Conservation (phyloP, 2,888 invertebrate genomes). For the Trachelus iudaicus region DNA sequence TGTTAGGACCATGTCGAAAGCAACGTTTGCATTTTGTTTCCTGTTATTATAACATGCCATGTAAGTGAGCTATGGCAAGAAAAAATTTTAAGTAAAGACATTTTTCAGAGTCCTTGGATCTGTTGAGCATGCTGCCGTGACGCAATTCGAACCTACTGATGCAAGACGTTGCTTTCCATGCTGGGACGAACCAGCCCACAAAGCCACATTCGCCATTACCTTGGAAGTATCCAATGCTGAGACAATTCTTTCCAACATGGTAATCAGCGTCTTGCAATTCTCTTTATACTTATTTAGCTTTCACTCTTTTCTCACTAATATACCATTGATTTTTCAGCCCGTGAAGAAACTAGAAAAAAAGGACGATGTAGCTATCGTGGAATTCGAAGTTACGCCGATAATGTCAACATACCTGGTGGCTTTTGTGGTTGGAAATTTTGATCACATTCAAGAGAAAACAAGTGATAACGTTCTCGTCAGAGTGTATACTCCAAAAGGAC, state of each 20-base stretch:
- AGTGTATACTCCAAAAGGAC: constrained; percentile 89
- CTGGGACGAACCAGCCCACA: constrained; percentile 97
- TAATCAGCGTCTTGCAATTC: constrained; percentile 53
- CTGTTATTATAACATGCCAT: constrained; percentile 61
- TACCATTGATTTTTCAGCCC: constrained; percentile 55
- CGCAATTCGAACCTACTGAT: constrained; percentile 92
- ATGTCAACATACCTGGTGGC: constrained; percentile 98
- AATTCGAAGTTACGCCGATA: constrained; percentile 86
- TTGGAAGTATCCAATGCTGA: constrained; percentile 83
- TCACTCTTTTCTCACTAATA: neutral
- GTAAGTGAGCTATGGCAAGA: constrained; percentile 71
- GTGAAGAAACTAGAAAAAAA: constrained; percentile 67
- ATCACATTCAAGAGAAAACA: constrained; percentile 88
- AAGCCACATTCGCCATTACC: constrained; percentile 93
- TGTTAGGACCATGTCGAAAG: constrained; percentile 71
- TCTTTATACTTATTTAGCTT: neutral
- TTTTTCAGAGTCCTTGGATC: constrained; percentile 75
- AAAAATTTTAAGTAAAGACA: neutral
- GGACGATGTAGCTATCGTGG: constrained; percentile 68
- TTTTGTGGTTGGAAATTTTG: constrained; percentile 94
- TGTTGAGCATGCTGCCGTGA: constrained; percentile 86
- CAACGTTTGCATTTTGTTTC: constrained; percentile 66
- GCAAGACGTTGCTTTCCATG: constrained; percentile 96
- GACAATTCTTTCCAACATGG: constrained; percentile 95
- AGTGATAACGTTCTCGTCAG: constrained; percentile 84